Base-by-base conservation (phyloP, 2,888 invertebrate genomes). In the Apotomis betuletana region DNA sequence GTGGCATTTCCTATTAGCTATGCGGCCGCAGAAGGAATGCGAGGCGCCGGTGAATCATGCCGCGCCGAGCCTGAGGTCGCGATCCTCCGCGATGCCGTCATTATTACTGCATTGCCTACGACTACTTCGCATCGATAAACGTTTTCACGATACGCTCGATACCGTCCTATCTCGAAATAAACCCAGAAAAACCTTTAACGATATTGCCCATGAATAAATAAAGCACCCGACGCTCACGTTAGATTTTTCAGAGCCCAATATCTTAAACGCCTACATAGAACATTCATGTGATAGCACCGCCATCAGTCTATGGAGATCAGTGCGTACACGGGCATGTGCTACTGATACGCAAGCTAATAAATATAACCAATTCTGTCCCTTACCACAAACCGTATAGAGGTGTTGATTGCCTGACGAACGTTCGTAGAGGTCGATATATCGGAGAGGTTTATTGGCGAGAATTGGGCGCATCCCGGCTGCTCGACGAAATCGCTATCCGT, bases 381-480 rank as follows among this genome's bases (percentile, higher is more conserved):
- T 91, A 87, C 75, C 73, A 46, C 70, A 70, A 76, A 75, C 76
- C 74, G 62, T 77, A 85, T 89, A 90, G 82, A 89, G 87, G 85
- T 83, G 87, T 81, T 82, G 84, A 86, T 90, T 79, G 88, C 79
- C 74, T 85, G 85, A 82, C 79, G 78, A 80, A 76, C 77, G 77
- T 82, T 80, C 77, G 81, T 80, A 83, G 83, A 86, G 86, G 86
- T 87, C 88, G 88, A 90, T 90, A 88, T 82, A 84, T 89, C 86
- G 85, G 87, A 89, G 88, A 88, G 87, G 90, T 90, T 92, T 91
- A 92, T 91, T 92, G 90, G 88, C 88, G 89, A 88, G 90, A 92
- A 92, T 92, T 92, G 91, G 91, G 91, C 90, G 91, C 92, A 91
- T 92, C 92, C 92, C 92, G 92, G 91, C 87, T 90, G 90, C 89